phyloP scores from a whole-genome alignment of 35 echinoderm and acorn worm species.

The Amphiura filiformis region DNA sequence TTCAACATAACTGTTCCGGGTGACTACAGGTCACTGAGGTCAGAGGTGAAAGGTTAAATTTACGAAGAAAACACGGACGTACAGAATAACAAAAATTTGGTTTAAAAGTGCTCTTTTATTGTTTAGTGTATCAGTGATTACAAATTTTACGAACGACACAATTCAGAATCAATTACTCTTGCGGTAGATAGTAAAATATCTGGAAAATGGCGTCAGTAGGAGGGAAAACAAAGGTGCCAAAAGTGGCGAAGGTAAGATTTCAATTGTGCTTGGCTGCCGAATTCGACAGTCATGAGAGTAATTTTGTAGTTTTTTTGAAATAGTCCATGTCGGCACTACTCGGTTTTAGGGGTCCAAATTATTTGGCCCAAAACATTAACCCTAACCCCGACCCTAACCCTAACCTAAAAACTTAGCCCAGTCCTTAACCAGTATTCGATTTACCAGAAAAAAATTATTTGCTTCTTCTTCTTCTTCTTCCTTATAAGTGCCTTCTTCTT shows the following conservation, averaged over 20 bases:
- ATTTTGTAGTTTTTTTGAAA: too few species aligned
- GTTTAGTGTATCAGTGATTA: too few species aligned
- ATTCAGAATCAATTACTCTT: not conserved
- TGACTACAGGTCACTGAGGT: not conserved
- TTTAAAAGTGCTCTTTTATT: not conserved
- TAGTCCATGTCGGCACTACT: too few species aligned
- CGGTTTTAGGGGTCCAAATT: too few species aligned
- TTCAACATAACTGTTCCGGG: not conserved
- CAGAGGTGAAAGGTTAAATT: not conserved
- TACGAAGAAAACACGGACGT: not conserved
- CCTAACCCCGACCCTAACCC: too few species aligned
- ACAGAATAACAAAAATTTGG: not conserved
- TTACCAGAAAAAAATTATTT: too few species aligned
- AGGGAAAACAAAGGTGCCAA: conserved; percentile 79
- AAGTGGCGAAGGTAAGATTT: conserved; percentile 90
- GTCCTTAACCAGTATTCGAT: too few species aligned
- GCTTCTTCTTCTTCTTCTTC: too few species aligned
- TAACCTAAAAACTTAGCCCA: too few species aligned
- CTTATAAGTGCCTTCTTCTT: too few species aligned
- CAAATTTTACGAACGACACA: too few species aligned
- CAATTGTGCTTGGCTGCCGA: not conserved
- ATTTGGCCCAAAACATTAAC: too few species aligned
- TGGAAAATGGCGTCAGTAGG: conserved; percentile 59
- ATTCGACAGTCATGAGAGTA: not conserved
- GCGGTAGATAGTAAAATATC: not conserved